Percentiles rank a stretch among this genome's conserved stretches.
Conservation (phyloP, 2,888 invertebrate genomes). For the Choreutis nemorana region DNA sequence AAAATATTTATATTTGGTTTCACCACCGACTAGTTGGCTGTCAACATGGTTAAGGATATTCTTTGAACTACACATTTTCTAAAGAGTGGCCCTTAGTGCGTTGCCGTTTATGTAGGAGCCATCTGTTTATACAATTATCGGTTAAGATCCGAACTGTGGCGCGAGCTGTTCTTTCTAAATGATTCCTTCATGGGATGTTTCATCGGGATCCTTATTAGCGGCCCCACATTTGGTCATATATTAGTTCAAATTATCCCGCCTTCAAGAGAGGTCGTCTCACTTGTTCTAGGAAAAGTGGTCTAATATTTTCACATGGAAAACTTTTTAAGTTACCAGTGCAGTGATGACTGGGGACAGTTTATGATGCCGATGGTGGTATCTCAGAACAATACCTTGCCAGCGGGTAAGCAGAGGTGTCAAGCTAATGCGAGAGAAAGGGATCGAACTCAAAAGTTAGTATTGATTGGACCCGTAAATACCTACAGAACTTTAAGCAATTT, state of each 20-base stretch:
- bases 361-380: conserved; percentile 25
- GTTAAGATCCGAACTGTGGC: conserved; percentile 54
- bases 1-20: no score
- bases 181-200: conserved; percentile 56
- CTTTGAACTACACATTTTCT: neutral
- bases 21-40: no score
- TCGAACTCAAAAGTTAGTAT: conserved; percentile 81
- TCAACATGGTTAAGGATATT: no score
- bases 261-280: conserved; percentile 11
- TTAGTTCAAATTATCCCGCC: conserved; percentile 40
- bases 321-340: conserved; percentile 36
- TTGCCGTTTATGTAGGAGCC: conserved; percentile 37
- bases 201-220: conserved; percentile 50
- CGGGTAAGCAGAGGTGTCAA: conserved; percentile 72
- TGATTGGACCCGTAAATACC: neutral
- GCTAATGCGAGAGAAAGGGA: conserved; percentile 85
- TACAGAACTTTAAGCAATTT: conserved; percentile 1
- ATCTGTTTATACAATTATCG: conserved; percentile 67
- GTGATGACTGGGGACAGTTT: conserved; percentile 41
- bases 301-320: conserved; percentile 30
- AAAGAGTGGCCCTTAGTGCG: conserved; percentile 17
- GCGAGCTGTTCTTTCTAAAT: conserved; percentile 64
- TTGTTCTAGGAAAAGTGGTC: neutral
- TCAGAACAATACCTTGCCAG: conserved; percentile 33
- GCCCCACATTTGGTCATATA: conserved; percentile 29